Percentiles rank a stretch among this genome's conserved stretches.
These are phyloP conservation scores for Tupaia chinensis DNA, from an alignment of 2,113 vertebrate species.

Conservation along the genomic window DNA sequence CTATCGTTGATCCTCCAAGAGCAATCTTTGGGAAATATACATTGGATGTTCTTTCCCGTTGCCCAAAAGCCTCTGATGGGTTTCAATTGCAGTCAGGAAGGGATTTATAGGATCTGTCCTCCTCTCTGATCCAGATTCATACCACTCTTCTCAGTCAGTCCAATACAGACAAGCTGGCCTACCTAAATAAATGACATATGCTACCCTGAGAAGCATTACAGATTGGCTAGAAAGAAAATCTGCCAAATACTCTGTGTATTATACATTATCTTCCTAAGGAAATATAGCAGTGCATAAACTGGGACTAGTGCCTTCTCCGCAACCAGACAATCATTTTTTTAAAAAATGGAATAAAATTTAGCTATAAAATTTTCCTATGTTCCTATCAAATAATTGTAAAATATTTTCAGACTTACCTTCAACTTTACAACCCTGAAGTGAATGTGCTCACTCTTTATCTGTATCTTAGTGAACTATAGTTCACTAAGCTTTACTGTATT, in stretches of 20 bases:
- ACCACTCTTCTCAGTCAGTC: background rate
- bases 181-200: background rate
- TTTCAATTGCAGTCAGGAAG: background rate
- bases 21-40: background rate
- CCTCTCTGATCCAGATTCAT: background rate
- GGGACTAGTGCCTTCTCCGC: background rate
- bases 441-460: slow-evolving; percentile 18
- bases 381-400: background rate
- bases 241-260: background rate
- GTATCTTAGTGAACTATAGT: background rate
- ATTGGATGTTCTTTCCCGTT: background rate
- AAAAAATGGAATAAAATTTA: background rate
- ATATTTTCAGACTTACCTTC: background rate
- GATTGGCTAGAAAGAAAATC: background rate
- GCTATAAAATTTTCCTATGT: background rate
- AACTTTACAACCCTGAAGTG: background rate
- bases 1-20: background rate
- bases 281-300: background rate
- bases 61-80: background rate
- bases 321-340: background rate
- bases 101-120: background rate
- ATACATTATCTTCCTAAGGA: background rate
- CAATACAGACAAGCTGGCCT: background rate
- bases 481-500: slow-evolving; percentile 10
- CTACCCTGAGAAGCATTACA: background rate